Evolutionary conservation across 2,113 vertebrate genomes (phyloP), one percentile per base, ranked within the genome.

Genomic region (Melanostigma gelatinosum): DNA sequence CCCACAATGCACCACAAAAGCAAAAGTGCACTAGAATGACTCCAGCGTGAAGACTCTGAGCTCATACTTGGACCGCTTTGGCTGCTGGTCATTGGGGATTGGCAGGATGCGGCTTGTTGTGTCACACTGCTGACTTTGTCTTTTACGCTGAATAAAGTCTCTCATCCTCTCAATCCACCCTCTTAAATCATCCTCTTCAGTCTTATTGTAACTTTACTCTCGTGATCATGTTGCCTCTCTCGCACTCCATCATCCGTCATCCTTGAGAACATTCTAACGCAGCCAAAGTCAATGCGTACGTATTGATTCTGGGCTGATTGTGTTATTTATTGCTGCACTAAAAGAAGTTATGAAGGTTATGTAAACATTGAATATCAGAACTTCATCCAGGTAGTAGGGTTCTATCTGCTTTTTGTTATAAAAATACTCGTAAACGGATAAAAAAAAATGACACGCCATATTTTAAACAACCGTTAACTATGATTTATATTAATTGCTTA

Each of bases 11-110:
- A 3, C 22, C 16, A n/a, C 42, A 2, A 5, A 50, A 13, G 46
- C 1, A 7, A 52, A 18, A 42, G 0, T 3, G 1, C 4, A 46
- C 15, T 7, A 1, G 65, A 38, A 16, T 34, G 1, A 24, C 27
- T 62, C 44, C 5, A 5, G 48, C 22, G 38, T n/a, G 64, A 40
- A 50, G 61, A 20, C 34, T 46, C 27, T 71, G 75, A 87, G 84
- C 55, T 80, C 84, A 62, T 15, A 27, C 77, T 58, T 58, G 55
- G 83, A 66, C 68, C 9, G 79, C 64, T 36, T 44, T 16, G n/a
- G 48, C 61, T 20, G 61, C 15, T 46, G 52, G 57, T 73, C 65
- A 11, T 83, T 77, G 64, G 79, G 58, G 9, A 77, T 74, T 72
- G 79, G 58, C 61, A 67, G 36, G 55, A 66, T 71, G 72, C 46